Conservation (phyloP, 2,113 vertebrate genomes). For the Azemiops feae region DNA sequence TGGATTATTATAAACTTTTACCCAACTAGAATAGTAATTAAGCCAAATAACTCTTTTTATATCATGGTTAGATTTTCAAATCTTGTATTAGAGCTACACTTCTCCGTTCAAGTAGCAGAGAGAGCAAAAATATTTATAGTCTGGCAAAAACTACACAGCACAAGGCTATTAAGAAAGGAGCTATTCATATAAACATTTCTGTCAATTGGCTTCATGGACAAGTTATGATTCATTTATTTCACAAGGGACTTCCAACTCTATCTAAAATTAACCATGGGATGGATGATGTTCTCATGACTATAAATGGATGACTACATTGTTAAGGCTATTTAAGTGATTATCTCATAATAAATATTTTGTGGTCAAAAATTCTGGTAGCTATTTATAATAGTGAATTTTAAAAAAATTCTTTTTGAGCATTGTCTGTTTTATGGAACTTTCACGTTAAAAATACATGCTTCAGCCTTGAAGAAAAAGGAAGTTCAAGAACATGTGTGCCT, state of each 20-base stretch:
- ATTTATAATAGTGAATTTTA: constrained; percentile 8
- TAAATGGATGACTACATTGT: not conserved
- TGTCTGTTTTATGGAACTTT: not conserved
- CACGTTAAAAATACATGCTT: not conserved
- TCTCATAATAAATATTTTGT: constrained; percentile 7
- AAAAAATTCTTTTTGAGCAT: not conserved
- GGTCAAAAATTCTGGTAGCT: constrained; percentile 1
- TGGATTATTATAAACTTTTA: not conserved
- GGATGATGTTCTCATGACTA: not conserved
- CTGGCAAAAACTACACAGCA: not conserved
- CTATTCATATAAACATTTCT: not conserved
- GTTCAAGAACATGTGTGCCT: not conserved
- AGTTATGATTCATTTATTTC: constrained; percentile 11
- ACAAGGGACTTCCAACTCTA: not conserved
- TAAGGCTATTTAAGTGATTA: constrained; percentile 9
- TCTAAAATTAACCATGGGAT: constrained; percentile 15
- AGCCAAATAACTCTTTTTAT: not conserved
- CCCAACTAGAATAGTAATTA: not conserved
- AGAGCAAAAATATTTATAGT: not conserved
- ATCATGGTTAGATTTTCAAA: not conserved
- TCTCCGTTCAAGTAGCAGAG: not conserved
- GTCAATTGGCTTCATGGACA: not conserved
- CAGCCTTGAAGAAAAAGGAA: not conserved
- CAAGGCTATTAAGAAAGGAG: not conserved
- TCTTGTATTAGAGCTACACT: not conserved